Evolutionary conservation across 2,888 invertebrate species (phyloP).

Genomic region (Eurytoma californica): DNA sequence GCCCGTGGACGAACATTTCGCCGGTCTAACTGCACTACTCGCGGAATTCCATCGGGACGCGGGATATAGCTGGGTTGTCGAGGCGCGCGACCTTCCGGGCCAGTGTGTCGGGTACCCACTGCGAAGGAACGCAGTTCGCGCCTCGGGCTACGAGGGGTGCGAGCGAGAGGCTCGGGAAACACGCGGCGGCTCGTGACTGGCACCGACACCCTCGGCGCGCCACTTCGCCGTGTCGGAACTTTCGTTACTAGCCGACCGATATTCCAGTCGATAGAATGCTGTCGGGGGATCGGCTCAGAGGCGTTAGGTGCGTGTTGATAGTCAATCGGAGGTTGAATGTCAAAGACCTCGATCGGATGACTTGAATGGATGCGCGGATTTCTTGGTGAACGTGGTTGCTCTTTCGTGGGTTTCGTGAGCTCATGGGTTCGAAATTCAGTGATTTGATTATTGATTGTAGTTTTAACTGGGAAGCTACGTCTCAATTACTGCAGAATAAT

Average conservation of each 20-base stretch:
- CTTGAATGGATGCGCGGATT: no score
- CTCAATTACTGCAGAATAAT: no score
- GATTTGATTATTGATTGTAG: no score
- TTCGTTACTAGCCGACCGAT: constrained; percentile 30
- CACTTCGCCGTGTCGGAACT: constrained; percentile 59
- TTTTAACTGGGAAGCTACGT: no score
- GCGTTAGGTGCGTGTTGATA: background rate
- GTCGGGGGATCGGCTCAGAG: no score
- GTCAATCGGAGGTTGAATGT: background rate
- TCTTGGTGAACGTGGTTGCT: no score
- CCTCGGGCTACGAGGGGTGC: background rate
- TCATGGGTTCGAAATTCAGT: no score
- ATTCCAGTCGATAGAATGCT: constrained; percentile 25
- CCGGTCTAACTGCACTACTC: background rate
- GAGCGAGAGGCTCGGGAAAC: constrained; percentile 32
- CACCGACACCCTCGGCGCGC: constrained; percentile 62
- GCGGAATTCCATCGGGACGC: background rate
- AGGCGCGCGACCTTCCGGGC: background rate
- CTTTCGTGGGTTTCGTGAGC: no score
- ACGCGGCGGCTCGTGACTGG: constrained; percentile 67
- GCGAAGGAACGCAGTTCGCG: constrained; percentile 5
- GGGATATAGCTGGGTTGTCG: background rate
- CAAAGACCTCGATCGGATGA: background rate
- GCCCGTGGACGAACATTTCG: constrained; percentile 71
- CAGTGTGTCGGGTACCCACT: constrained; percentile 4